Evolutionary conservation across 2,888 invertebrate genomes (phyloP), one percentile per base, ranked within the genome.

Genomic region (Caenorhabditis sinica): DNA sequence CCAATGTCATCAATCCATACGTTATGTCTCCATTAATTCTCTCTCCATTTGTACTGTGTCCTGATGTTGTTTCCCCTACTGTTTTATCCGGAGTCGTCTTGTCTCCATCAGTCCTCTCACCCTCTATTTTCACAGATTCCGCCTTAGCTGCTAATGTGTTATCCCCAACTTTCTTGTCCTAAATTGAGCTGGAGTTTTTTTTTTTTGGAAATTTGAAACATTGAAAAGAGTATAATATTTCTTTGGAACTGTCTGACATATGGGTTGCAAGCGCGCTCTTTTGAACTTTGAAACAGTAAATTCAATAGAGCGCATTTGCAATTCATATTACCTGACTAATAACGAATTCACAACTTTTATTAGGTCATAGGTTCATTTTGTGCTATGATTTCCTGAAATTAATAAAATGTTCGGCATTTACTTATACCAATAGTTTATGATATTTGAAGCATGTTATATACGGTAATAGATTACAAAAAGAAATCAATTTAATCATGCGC

Each of bases 1-100:
- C 89, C 2, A 90, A 89, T 71, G 87, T 90, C 49, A 85, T 91
- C 77, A 91, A 91, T 66, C 91, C 91, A 6, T 91, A 91, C 79
- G 89, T 90, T 2, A 72, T 91, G 30, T 89, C 89, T n/a, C 87
- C 87, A 4, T 74, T 87, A 49, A 79, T 87, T 49, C 80, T 87
- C 2, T 84, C 83, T 15, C 87, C 87, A 25, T 87, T 82, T 77
- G 88, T 89, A 43, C 79, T 89, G 9, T 88, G 87, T 49, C 89
- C 89, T 2, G 89, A 89, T 68, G 87, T 90, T 30, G 51, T 90
- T 4, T 89, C 89, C 8, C 89, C 88, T 15, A 89, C 89, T 2
- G 81, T 90, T 33, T 79, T 90, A 9, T 89, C 89, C 25, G 90
- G 87, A 23, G 86, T 85, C 58, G 79, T 88, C 8, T 66, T 88